phyloP scores from a whole-genome alignment of 2,888 invertebrate genomes.

The Tromatobia lineatoria region DNA sequence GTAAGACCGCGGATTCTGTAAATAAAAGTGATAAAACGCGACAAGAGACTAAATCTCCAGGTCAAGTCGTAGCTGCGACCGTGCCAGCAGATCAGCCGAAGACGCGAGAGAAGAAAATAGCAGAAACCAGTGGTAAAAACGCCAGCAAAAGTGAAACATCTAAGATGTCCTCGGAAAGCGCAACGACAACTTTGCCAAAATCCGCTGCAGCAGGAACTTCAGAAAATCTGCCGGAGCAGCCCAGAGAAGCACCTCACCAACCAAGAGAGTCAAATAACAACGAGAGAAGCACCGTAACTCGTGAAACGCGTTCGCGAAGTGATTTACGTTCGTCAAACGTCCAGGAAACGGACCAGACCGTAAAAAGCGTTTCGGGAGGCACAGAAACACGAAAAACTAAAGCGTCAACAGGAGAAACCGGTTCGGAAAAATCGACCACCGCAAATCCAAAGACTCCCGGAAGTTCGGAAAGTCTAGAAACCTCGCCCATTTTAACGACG shows the following conservation, averaged over 20 bases:
- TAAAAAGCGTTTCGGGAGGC: constrained; percentile 12
- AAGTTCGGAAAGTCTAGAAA: constrained; percentile 19
- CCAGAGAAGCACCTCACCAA: background rate
- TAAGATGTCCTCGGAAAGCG: background rate
- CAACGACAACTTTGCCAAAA: constrained; percentile 11
- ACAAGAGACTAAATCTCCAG: constrained; percentile 46
- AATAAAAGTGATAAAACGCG: constrained; percentile 72
- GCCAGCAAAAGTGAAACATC: background rate
- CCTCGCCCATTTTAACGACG: background rate
- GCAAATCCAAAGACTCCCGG: background rate
- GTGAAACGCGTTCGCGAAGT: constrained; percentile 64
- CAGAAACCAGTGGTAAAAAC: background rate
- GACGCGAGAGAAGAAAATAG: constrained; percentile 24
- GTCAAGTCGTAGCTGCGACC: background rate
- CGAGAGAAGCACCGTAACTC: constrained; percentile 39
- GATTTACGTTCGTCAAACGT: constrained; percentile 51
- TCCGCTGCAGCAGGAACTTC: background rate
- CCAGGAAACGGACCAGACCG: constrained; percentile 38
- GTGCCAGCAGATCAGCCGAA: background rate
- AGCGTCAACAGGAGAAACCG: constrained; percentile 18
- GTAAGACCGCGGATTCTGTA: constrained; percentile 23
- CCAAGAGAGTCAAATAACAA: background rate
- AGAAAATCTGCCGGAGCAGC: background rate
- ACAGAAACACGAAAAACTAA: constrained; percentile 57
- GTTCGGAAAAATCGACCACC: background rate